Evolutionary conservation across 2,888 invertebrate genomes (phyloP).

Genomic region (Aelia acuminata): DNA sequence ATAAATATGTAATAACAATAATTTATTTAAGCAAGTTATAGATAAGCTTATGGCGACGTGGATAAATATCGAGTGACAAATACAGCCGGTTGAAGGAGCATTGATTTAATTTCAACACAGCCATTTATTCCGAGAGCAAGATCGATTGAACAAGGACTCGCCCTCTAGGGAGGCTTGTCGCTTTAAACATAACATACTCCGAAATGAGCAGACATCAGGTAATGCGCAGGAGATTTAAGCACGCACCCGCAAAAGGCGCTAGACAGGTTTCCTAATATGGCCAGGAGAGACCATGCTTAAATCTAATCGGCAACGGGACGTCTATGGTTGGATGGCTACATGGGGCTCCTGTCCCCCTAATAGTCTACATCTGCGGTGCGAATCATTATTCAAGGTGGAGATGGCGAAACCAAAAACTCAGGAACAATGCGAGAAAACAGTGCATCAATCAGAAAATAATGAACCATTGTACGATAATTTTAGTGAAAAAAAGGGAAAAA

Average conservation of each 20-base stretch:
- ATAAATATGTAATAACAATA: too few relatives aligned
- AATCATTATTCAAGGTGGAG: background rate
- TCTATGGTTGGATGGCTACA: background rate
- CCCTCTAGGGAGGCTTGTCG: background rate
- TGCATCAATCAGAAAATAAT: too few relatives aligned
- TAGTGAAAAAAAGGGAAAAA: too few relatives aligned
- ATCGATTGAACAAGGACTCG: background rate
- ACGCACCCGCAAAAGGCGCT: background rate
- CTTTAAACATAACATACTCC: background rate
- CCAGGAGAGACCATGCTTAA: background rate
- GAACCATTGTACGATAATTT: too few relatives aligned
- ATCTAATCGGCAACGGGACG: background rate
- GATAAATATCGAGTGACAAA: background rate
- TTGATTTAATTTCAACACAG: background rate
- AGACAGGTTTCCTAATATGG: background rate
- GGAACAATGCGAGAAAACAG: too few relatives aligned
- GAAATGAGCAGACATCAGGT: background rate
- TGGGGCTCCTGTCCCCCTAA: background rate
- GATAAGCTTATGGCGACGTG: background rate
- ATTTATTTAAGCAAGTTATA: too few relatives aligned
- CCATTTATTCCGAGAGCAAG: background rate
- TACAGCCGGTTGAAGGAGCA: background rate
- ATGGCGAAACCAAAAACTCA: too few relatives aligned
- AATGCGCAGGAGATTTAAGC: background rate
- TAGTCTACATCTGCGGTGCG: background rate